Evolutionary conservation across 2,113 vertebrate species (phyloP).

Genomic region (Thomomys bottae): DNA sequence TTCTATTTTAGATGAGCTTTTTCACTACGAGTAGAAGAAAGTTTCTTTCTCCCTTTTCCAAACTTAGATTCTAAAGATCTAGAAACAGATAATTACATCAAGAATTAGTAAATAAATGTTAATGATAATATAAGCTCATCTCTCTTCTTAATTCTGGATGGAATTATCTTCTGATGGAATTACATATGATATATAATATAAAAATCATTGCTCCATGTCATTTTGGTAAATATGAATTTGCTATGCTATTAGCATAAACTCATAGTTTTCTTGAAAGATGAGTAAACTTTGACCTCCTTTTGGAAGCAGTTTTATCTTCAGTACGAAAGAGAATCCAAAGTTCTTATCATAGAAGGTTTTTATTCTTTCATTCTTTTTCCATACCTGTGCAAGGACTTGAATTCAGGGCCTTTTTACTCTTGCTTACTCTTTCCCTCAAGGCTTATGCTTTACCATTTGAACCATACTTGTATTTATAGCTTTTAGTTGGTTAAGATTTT

Average conservation of each 20-base stretch:
- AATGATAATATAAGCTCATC: too few species aligned
- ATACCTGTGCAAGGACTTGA: too few species aligned
- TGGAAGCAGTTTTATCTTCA: background rate
- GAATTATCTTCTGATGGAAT: slow-evolving; percentile 43
- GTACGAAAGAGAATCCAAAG: background rate
- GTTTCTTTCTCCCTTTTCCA: background rate
- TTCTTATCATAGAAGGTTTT: background rate
- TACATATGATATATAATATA: background rate
- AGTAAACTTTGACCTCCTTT: background rate
- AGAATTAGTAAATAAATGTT: too few species aligned
- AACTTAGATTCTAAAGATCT: background rate
- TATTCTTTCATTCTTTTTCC: too few species aligned
- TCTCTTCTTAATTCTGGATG: background rate
- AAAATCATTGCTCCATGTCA: background rate
- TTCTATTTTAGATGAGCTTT: slow-evolving; percentile 14
- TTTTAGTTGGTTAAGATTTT: too few species aligned
- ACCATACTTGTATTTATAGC: too few species aligned
- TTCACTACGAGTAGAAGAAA: background rate
- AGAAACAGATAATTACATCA: too few species aligned
- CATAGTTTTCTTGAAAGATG: background rate
- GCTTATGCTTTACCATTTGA: too few species aligned
- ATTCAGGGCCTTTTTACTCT: too few species aligned
- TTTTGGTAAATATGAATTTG: background rate
- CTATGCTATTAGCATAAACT: background rate
- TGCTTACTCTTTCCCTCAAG: too few species aligned